These are phyloP conservation scores for Gadopsis bispinosus DNA, from an alignment of 2,797 vertebrate species.

Conservation along the genomic window DNA sequence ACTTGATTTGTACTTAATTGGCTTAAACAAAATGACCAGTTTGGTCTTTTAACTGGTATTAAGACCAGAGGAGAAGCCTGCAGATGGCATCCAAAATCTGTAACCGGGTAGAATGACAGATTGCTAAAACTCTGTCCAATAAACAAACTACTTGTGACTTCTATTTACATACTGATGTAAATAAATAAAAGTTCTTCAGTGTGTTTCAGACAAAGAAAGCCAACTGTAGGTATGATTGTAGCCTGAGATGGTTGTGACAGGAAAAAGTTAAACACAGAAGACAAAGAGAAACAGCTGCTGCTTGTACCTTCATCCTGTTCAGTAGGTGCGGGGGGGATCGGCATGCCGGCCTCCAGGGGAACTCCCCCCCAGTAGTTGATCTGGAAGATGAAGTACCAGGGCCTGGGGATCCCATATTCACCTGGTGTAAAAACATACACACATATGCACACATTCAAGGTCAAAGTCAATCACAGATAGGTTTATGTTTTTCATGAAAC, in stretches of 20 bases:
- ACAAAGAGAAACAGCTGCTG: background rate
- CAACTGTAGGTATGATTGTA: background rate
- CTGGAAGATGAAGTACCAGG: slow-evolving; percentile 92
- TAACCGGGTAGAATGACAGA: background rate
- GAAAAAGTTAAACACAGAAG: background rate
- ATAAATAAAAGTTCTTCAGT: background rate
- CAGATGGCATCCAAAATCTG: background rate
- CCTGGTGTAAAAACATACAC: slow-evolving; percentile 77
- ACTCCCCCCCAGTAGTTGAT: slow-evolving; percentile 90
- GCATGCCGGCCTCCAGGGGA: slow-evolving; percentile 72
- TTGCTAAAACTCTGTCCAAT: background rate
- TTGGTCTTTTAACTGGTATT: slow-evolving; percentile 9
- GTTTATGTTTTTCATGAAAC: background rate
- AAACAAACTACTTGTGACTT: slow-evolving; percentile 6
- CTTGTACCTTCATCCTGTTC: slow-evolving; percentile 76
- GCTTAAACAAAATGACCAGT: slow-evolving; percentile 23
- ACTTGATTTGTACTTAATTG: slow-evolving; percentile 33
- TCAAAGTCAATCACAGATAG: background rate
- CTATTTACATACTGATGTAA: background rate
- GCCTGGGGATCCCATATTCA: slow-evolving; percentile 91
- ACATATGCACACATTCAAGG: background rate
- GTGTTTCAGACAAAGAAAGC: background rate
- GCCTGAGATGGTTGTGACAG: background rate
- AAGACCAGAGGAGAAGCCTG: background rate
- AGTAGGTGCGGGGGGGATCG: slow-evolving; percentile 72